These are phyloP conservation scores for Xenopus borealis DNA, from an alignment of 2,113 vertebrate species.

Conservation along the genomic window DNA sequence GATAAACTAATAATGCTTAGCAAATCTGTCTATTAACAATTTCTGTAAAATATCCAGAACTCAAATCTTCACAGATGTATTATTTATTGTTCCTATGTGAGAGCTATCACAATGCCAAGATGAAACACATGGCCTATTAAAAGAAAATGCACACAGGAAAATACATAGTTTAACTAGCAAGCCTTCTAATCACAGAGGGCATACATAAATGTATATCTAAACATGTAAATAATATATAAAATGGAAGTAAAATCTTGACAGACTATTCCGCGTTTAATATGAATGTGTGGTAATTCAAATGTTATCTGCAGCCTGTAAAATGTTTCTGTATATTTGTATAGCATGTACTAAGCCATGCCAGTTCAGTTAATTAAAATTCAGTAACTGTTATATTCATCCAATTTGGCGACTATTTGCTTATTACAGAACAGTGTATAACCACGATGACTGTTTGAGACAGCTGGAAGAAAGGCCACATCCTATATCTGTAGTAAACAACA, in stretches of 20 bases:
- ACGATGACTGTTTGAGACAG: constrained; percentile 44
- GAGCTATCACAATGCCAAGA: constrained; percentile 20
- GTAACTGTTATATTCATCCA: constrained; percentile 38
- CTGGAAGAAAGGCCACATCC: constrained; percentile 44
- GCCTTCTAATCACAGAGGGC: too few relatives aligned
- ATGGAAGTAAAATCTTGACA: background rate
- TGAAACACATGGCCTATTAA: constrained; percentile 25
- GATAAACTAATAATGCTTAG: constrained; percentile 10
- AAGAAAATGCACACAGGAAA: background rate
- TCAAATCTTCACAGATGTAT: constrained; percentile 40
- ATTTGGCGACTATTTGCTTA: constrained; percentile 36
- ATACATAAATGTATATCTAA: too few relatives aligned
- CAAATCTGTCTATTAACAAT: constrained; percentile 16
- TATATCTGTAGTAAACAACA: constrained; percentile 41
- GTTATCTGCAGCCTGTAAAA: background rate
- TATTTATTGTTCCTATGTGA: constrained; percentile 36
- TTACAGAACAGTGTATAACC: constrained; percentile 39
- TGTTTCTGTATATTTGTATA: constrained; percentile 11
- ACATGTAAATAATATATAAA: background rate
- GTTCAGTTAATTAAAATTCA: constrained; percentile 41
- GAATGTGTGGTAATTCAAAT: background rate
- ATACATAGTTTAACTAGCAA: background rate
- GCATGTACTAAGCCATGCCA: constrained; percentile 16
- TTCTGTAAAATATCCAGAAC: constrained; percentile 29
- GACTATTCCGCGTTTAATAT: too few relatives aligned